Evolutionary conservation across 2,888 invertebrate genomes (phyloP), one percentile per base, ranked within the genome.

Genomic region (Caenorhabditis sp.): DNA sequence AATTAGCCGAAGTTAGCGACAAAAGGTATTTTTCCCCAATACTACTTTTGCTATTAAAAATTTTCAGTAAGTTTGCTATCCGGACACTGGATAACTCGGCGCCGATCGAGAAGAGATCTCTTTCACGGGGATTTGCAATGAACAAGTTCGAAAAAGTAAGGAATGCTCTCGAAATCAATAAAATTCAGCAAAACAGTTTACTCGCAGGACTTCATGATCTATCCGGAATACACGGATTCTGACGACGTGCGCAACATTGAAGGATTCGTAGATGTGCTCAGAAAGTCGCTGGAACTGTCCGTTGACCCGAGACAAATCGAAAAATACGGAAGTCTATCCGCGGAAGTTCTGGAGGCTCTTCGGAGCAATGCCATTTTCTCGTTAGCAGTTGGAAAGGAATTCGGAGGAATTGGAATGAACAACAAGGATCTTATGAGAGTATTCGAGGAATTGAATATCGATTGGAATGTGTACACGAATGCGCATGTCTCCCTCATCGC

Each of bases 151-250:
- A 88, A 65, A 88, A 87, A 80, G 87, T 87, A 8, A 17, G 50
- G 6, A 20, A 6, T 45, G 22, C 1, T 35, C 9, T 24, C 15
- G 5, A 32, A 37, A 24, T 11, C n/a, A 5, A 2, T 27, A 45
- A 7, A 52, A 27, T 26, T 3, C 6, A 15, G 17, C n/a, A 8
- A 46, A 35, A 13, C 15, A n/a, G 2, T 0, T 26, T 26, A 9
- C 6, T 83, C 84, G 30, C 70, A 88, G 89, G 88, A 88, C 71
- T 89, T 89, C 70, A 73, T 89, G 63, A 89, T 88, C 65, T 89
- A 82, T 53, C 89, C 89, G 2, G 89, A 89, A 56, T 87, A 86
- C 73, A 59, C 79, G 6, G 86, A 89, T 46, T 79, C 85, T 0
- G 86, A 88, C 11, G 88, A 89, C 24, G 78, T 87, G 3, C 75